Conservation (phyloP, 2,797 vertebrate genomes). For the Kryptopterus vitreolus region DNA sequence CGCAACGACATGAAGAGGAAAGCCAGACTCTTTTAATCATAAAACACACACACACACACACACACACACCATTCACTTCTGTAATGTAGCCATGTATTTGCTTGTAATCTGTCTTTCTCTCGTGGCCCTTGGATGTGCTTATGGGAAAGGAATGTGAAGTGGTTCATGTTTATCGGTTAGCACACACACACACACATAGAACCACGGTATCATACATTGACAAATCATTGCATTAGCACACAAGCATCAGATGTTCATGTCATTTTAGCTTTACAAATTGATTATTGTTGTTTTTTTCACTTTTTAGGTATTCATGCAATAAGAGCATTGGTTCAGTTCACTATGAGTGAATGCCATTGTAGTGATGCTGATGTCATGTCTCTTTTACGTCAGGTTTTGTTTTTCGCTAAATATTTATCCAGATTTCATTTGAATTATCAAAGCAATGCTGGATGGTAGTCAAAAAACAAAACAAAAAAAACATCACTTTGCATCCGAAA, state of each 20-base stretch:
- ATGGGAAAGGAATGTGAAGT: background rate
- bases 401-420: no score
- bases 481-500: slow-evolving; percentile 27
- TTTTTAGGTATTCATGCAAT: background rate
- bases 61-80: slow-evolving; percentile 2
- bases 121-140: background rate
- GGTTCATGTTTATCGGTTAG: background rate
- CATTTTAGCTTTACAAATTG: background rate
- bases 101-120: slow-evolving; percentile 20
- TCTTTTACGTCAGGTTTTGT: slow-evolving; percentile 17
- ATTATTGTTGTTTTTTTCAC: background rate
- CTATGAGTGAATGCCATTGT: slow-evolving; percentile 25
- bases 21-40: slow-evolving; percentile 86
- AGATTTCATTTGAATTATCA: background rate
- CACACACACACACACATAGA: background rate
- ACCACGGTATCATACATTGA: background rate
- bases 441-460: slow-evolving; percentile 17
- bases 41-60: no score
- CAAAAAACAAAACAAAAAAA: no score
- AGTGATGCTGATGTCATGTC: slow-evolving; percentile 10
- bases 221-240: background rate
- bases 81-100: slow-evolving; percentile 40
- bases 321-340: background rate
- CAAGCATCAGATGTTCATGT: background rate
- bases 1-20: slow-evolving; percentile 95